Percentiles rank a stretch among this genome's conserved stretches.
These are phyloP conservation scores for Graptemys geographica DNA, from an alignment of 2,797 vertebrate genomes.

Conservation along the genomic window DNA sequence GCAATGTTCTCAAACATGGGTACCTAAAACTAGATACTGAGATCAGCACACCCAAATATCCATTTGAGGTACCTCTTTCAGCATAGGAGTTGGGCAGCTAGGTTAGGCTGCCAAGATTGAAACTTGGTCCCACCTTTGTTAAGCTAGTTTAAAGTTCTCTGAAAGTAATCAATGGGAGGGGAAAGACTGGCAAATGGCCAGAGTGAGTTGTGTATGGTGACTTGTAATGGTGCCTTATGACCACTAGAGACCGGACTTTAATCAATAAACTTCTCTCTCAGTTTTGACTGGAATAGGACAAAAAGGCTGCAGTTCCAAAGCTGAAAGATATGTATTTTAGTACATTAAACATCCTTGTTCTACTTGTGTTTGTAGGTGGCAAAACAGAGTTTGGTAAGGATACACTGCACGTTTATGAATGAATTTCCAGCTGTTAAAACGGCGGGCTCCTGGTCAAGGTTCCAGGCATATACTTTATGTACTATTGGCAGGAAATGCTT, in stretches of 20 bases:
- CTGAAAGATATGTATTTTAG: background rate
- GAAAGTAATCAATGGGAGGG: background rate
- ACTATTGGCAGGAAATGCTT: background rate
- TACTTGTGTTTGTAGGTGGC: background rate
- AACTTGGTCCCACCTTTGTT: constrained; percentile 38
- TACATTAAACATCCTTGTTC: background rate
- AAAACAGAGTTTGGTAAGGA: constrained; percentile 6
- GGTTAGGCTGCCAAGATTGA: constrained; percentile 6
- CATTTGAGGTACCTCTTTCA: background rate
- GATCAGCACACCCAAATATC: background rate
- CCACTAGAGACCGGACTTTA: constrained; percentile 48
- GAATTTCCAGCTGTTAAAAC: background rate
- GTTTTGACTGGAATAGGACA: constrained; percentile 35
- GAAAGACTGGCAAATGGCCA: constrained; percentile 42
- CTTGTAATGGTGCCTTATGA: constrained; percentile 45
- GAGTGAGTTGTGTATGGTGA: background rate
- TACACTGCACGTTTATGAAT: background rate
- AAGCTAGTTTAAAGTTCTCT: constrained; percentile 33
- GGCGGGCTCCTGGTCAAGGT: background rate
- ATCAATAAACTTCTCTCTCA: constrained; percentile 61
- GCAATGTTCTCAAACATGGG: background rate
- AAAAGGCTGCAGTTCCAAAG: constrained; percentile 42
- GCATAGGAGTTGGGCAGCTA: background rate
- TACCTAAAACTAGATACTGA: background rate
- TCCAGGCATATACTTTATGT: background rate